Evolutionary conservation across 2,888 invertebrate species (phyloP), one percentile per base, ranked within the genome.

Genomic region (Hydraecia micacea): DNA sequence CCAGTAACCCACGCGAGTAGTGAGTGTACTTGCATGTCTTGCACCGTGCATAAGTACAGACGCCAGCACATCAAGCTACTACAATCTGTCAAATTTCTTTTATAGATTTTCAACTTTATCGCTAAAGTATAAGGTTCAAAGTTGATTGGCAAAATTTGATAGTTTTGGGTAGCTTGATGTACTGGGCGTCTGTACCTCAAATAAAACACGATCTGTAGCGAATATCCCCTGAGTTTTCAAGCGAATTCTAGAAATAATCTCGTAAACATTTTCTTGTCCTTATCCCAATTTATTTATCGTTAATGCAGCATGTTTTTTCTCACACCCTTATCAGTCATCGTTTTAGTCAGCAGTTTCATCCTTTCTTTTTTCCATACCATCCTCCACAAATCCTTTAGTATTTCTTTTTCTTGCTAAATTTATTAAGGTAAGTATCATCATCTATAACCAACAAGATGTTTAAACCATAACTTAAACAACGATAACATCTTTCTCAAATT

Each of bases 401-500:
- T 49, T 39, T 25, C 32, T 36, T 28, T 63, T 7, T 55, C 39
- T 66, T 49, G 62, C 25, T 11, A 21, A 75, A 71, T 70, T 58
- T 69, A 68, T 46, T 46, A 79, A 15, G 13, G 18, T 21, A 2
- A 5, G 13, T 46, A 28, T 18, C 25, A 25, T 15, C 55, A 36
- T 60, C 36, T 70, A 46, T 1, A 79, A 66, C 9, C 9, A 63
- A 84, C 71, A 73, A 32, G 36, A 60, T 55, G 18, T 55, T 60
- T 62, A 58, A 67, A 66, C 2, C 13, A 68, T 75, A 79, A 68
- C 68, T 36, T 60, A 80, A 76, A 74, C 52, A 55, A 67, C 25
- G 80, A 86, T 79, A 80, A 55, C 15, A 82, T 77, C 71, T 39
- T n/a, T 32, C 68, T 71, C n/a, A 78, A 84, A 81, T 80, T 76